A percentile compares a stretch with the other conserved stretches of the same genome.
phyloP scores from a whole-genome alignment of 2,113 vertebrate species.

The Theropithecus gelada region DNA sequence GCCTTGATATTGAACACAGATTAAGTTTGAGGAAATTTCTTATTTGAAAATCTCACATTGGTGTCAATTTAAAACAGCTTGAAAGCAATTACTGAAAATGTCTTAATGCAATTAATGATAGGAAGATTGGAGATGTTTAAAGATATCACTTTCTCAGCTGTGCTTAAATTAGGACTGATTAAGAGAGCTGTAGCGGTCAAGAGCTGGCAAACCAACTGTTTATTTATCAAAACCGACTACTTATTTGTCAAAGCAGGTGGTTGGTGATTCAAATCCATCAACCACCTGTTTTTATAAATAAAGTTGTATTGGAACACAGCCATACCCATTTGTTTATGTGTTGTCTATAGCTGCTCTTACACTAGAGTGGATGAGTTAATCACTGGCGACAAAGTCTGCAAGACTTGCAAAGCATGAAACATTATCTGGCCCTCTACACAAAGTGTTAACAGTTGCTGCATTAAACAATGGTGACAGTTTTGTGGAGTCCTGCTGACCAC shows the following conservation, averaged over 20 bases:
- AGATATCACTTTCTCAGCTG: neutral
- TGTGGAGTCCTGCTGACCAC: neutral
- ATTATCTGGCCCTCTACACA: neutral
- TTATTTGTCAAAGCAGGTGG: neutral
- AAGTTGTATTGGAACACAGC: neutral
- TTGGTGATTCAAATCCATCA: neutral
- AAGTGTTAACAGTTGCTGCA: neutral
- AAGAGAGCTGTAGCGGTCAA: neutral
- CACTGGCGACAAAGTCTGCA: neutral
- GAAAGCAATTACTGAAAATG: neutral
- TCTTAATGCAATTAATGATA: neutral
- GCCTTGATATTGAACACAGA: neutral
- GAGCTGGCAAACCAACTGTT: neutral
- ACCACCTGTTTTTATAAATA: neutral
- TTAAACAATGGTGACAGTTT: neutral
- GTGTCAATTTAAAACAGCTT: neutral
- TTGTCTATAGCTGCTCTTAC: neutral
- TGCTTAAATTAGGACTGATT: neutral
- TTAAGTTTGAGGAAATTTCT: neutral
- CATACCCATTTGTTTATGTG: neutral
- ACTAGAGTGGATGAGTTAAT: neutral
- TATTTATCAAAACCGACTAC: neutral
- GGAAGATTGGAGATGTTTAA: neutral
- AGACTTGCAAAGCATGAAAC: neutral
- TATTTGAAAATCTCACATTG: constrained; percentile 14